Evolutionary conservation across 1,140 invertebrate genomes (phyloP), one percentile per base, ranked within the genome.

Genomic region (Eulimnadia texana): DNA sequence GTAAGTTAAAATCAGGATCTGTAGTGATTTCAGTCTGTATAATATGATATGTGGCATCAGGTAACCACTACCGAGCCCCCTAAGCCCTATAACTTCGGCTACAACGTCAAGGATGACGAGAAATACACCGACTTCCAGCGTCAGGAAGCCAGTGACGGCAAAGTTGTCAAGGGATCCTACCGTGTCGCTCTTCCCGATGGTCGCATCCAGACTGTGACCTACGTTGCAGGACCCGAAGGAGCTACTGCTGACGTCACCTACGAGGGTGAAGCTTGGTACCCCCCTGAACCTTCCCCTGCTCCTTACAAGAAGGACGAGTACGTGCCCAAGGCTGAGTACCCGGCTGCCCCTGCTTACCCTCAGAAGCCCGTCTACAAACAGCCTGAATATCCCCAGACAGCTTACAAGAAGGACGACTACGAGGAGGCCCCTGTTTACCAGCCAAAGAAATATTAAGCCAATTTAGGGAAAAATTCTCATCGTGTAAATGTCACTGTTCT

Each of bases 181-280:
- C 54, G 60, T 24, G 67, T 68, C 3, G 52, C 58, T n/a, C 64
- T 68, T 24, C 66, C 67, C 29, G 67, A 68, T 61, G 67, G 67
- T 22, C 67, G 67, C 22, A 61, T 54, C 27, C 67, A 68, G 61
- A 60, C 50, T 25, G 68, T 69, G 25, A 69, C 19, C 42, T 69
- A 69, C 64, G 50, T 52, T 11, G 67, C 65, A 11, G 62, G 65
- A 47, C 65, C 64, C 24, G 61, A 64, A 3, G 66, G 66, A 9
- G 66, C 62, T 47, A 56, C 65, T 11, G 67, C 67, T 10, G 64
- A 68, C 1, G 67, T 68, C 20, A 64, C 55, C 42, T 69, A 69
- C 67, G 59, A 65, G 20, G 66, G 67, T 2, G 66, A 66, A 56
- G 64, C 65, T 2, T 47, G 52, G 50, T 52, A 61, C n/a, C 60